Evolutionary conservation across 1,140 invertebrate genomes (phyloP).

Genomic region (Orius insidiosus): DNA sequence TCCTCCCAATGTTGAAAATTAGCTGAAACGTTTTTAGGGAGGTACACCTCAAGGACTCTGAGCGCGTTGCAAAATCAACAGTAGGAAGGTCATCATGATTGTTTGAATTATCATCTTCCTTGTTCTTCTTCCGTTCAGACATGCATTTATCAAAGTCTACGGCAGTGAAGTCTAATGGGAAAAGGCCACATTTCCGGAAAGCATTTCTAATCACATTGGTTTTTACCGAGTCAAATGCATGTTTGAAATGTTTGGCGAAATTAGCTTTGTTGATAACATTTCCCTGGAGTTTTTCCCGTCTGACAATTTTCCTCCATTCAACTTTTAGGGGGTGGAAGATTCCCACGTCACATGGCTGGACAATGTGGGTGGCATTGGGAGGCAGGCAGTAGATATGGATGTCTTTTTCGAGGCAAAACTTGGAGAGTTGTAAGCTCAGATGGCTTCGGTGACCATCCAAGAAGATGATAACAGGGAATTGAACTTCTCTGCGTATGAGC

Average conservation of each 20-base stretch:
- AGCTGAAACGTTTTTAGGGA: too few species aligned
- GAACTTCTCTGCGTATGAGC: slow-evolving; percentile 14
- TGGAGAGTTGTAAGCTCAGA: slow-evolving; percentile 23
- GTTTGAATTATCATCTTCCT: too few species aligned
- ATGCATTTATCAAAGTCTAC: too few species aligned
- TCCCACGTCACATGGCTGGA: slow-evolving; percentile 27
- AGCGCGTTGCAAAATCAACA: too few species aligned
- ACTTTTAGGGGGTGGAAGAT: slow-evolving; percentile 25
- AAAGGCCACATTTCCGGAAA: slow-evolving; percentile 7
- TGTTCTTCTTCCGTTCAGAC: too few species aligned
- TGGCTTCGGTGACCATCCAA: slow-evolving; percentile 28
- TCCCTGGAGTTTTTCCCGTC: slow-evolving; percentile 15
- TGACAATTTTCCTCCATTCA: slow-evolving; percentile 23
- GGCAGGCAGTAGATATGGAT: slow-evolving; percentile 26
- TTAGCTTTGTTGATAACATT: slow-evolving; percentile 18
- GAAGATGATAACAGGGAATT: slow-evolving; percentile 25
- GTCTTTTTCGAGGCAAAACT: slow-evolving; percentile 25
- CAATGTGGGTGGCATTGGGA: slow-evolving; percentile 29
- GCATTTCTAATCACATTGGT: slow-evolving; percentile 7
- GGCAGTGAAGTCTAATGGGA: too few species aligned
- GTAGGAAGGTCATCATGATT: too few species aligned
- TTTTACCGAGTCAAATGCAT: slow-evolving; percentile 1
- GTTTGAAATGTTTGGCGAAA: slow-evolving; percentile 13
- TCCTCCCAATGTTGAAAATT: too few species aligned
- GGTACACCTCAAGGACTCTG: too few species aligned